Evolutionary conservation across 2,113 vertebrate genomes (phyloP), one percentile per base, ranked within the genome.

Genomic region (Vidua macroura): DNA sequence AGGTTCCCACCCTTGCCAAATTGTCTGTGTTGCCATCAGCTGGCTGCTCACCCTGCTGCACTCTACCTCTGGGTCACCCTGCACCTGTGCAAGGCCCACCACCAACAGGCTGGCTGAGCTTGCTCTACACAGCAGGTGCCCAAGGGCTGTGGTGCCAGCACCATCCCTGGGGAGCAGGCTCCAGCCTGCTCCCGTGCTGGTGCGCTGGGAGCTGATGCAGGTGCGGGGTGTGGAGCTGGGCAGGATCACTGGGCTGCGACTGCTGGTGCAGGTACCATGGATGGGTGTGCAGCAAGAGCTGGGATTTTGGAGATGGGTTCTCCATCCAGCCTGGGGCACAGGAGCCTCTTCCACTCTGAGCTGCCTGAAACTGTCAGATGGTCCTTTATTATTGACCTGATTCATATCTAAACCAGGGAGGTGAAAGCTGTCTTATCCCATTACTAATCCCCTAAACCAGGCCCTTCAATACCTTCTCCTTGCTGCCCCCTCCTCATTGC

Each of bases 391-490:
- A 95, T 92, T 95, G 94, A 96, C 93, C 90, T 92, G 90, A 94
- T 97, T 96, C 93, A 96, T 94, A 94, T 90, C 95, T 95, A 91
- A 95, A 95, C 33, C 90, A 60, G 90, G 67, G 87, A 96, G 93
- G 95, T 96, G 96, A 96, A 97, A 96, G 94, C 95, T 94, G 92
- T 76, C 64, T 95, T 95, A 94, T 93, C 95, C 90, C 87, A 88
- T 96, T 96, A 95, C 85, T 95, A 96, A 96, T 93, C 92, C 75
- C 59, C 85, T 97, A 92, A 95, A 83, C 64, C 85, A 56, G 75
- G 28, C 85, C 90, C 43, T 88, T 73, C 87, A 25, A 17, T 77
- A 91, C 72, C 92, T 90, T 90, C 81, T 87, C 77, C 59, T 73
- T 62, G 33, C 85, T 73, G 23, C 41, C 49, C 49, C 10, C 28